A percentile compares a stretch with the other conserved stretches of the same genome.
Conservation (phyloP, 2,797 vertebrate genomes). For the Triplophysa yarkandensis region DNA sequence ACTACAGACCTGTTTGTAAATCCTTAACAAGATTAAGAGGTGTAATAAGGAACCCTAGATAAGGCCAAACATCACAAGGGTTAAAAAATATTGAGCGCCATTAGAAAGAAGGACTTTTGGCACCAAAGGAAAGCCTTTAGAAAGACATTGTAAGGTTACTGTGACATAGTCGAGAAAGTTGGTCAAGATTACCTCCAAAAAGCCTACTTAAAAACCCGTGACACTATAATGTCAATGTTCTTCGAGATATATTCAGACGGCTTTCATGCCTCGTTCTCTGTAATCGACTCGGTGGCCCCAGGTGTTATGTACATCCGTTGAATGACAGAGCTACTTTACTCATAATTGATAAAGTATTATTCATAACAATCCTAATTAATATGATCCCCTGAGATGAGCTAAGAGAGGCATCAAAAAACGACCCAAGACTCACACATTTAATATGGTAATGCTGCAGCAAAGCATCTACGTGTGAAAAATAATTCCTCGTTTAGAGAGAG, state of each 20-base stretch:
- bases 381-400: conserved; percentile 40
- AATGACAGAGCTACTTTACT: conserved; percentile 13
- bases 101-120: conserved; percentile 4
- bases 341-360: conserved; percentile 29
- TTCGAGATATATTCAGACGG: not conserved
- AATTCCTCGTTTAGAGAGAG: not conserved
- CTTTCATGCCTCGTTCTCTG: conserved; percentile 5
- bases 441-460: not conserved
- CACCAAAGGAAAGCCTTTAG: not conserved
- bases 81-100: not conserved
- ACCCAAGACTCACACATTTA: conserved; percentile 3
- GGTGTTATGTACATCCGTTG: conserved; percentile 22
- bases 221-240: conserved; percentile 4
- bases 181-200: conserved; percentile 1
- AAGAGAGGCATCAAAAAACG: not conserved
- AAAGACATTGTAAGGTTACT: not conserved
- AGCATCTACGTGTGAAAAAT: not conserved
- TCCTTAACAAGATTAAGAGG: conserved; percentile 43
- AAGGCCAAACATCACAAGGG: conserved; percentile 34
- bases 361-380: conserved; percentile 40
- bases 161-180: conserved; percentile 12
- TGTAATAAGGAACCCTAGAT: conserved; percentile 17
- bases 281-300: conserved; percentile 1
- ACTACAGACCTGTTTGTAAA: conserved; percentile 44
- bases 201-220: too few relatives aligned